phyloP scores from a whole-genome alignment of 2,888 invertebrate genomes.

The Temnothorax ravouxi region DNA sequence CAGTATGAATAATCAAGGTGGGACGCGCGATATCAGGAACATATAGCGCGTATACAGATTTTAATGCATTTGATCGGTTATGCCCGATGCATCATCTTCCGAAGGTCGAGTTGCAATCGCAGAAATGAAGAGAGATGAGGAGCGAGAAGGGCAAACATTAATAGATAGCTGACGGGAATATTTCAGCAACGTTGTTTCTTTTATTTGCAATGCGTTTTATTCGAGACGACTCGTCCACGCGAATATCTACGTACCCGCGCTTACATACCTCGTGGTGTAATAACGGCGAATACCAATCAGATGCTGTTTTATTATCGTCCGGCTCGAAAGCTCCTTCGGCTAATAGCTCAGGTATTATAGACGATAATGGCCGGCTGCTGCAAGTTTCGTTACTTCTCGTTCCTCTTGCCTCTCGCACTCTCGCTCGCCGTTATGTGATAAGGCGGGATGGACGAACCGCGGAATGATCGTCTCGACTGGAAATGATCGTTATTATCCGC shows the following conservation, averaged over 20 bases:
- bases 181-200: background rate
- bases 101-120: background rate
- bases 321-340: constrained; percentile 54
- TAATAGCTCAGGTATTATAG: constrained; percentile 62
- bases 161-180: background rate
- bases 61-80: background rate
- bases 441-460: constrained; percentile 28
- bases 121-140: background rate
- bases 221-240: constrained; percentile 35
- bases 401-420: constrained; percentile 15
- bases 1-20: constrained; percentile 7
- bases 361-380: constrained; percentile 58
- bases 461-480: constrained; percentile 28
- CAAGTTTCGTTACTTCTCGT: constrained; percentile 41
- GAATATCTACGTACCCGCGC: constrained; percentile 54
- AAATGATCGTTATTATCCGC: constrained; percentile 48
- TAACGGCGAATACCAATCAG: constrained; percentile 77
- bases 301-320: constrained; percentile 75
- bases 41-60: background rate
- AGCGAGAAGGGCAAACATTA: background rate
- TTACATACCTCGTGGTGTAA: constrained; percentile 62
- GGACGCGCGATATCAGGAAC: background rate
- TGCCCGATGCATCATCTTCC: background rate
- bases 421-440: constrained; percentile 23
- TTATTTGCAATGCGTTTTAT: constrained; percentile 19